Conservation (phyloP, 2,888 invertebrate species). For the Pseudococcus viburni region DNA sequence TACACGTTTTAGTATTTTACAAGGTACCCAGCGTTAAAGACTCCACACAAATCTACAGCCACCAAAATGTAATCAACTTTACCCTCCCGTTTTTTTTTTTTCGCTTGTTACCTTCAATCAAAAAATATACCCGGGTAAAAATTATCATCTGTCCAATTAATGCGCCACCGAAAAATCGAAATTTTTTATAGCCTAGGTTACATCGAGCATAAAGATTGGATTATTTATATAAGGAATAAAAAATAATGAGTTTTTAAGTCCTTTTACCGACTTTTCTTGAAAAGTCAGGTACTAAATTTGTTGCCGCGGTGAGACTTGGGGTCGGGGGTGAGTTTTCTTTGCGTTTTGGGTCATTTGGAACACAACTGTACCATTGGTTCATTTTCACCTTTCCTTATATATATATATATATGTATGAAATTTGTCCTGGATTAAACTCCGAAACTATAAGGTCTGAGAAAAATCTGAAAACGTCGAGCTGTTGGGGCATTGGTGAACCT, state of each 20-base stretch:
- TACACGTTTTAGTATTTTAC: conserved; percentile 41
- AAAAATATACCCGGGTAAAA: conserved; percentile 8
- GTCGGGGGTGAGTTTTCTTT: no score
- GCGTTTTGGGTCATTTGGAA: no score
- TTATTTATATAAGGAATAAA: conserved; percentile 37
- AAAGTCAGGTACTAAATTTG: no score
- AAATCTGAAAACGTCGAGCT: no score
- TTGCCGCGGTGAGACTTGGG: no score
- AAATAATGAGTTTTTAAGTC: conserved; percentile 43
- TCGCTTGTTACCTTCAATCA: conserved; percentile 16
- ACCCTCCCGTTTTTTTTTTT: not conserved
- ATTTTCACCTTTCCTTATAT: no score
- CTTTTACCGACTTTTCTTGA: no score
- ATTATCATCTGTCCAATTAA: conserved; percentile 45
- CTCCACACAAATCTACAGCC: conserved; percentile 12
- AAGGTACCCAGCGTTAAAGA: conserved; percentile 25
- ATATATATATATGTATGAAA: no score
- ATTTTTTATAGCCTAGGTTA: conserved; percentile 11
- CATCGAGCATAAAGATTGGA: not conserved
- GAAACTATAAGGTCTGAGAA: no score
- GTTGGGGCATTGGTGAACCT: no score
- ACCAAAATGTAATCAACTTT: conserved; percentile 34
- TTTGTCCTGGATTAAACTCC: no score
- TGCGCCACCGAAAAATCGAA: conserved; percentile 20
- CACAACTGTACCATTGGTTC: no score